Conservation (phyloP, 2,888 invertebrate genomes). For the Ganaspis brasiliensis region DNA sequence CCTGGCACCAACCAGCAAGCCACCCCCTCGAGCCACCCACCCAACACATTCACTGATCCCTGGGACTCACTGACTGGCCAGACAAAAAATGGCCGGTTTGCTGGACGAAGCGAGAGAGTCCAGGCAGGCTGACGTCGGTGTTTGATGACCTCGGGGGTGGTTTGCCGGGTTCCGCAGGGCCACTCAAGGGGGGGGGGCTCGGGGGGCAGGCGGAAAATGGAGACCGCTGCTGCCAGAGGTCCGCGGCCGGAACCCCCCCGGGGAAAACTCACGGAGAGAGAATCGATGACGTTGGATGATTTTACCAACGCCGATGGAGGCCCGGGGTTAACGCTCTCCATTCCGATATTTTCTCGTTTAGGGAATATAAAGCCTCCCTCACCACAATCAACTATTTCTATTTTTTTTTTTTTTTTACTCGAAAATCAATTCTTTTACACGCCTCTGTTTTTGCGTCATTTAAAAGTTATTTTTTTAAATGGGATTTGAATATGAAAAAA, state of each 20-base stretch:
- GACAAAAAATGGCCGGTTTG: constrained; percentile 80
- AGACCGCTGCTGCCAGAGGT: constrained; percentile 69
- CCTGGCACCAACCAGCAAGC: constrained; percentile 63
- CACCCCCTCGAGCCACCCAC: constrained; percentile 64
- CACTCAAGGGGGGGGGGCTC: constrained; percentile 55
- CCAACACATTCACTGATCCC: constrained; percentile 78
- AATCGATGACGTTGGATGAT: constrained; percentile 78
- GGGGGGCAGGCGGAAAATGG: constrained; percentile 66
- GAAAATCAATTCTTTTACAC: constrained; percentile 32
- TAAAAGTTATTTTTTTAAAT: neutral
- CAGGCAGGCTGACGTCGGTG: constrained; percentile 78
- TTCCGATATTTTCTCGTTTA: constrained; percentile 58
- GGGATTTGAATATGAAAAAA: no score
- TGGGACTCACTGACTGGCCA: constrained; percentile 80
- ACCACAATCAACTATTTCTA: constrained; percentile 44
- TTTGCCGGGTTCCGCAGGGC: constrained; percentile 49
- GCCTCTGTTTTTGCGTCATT: constrained; percentile 2
- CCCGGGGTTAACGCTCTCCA: constrained; percentile 66
- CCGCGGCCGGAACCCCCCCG: constrained; percentile 70
- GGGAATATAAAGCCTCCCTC: constrained; percentile 41
- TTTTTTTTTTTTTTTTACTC: constrained; percentile 46
- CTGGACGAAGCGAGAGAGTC: constrained; percentile 73
- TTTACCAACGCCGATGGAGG: constrained; percentile 70
- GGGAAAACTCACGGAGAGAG: constrained; percentile 65
- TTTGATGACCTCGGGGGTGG: constrained; percentile 78